Base-by-base conservation (phyloP, 2,113 vertebrate species). In the Channa argus region DNA sequence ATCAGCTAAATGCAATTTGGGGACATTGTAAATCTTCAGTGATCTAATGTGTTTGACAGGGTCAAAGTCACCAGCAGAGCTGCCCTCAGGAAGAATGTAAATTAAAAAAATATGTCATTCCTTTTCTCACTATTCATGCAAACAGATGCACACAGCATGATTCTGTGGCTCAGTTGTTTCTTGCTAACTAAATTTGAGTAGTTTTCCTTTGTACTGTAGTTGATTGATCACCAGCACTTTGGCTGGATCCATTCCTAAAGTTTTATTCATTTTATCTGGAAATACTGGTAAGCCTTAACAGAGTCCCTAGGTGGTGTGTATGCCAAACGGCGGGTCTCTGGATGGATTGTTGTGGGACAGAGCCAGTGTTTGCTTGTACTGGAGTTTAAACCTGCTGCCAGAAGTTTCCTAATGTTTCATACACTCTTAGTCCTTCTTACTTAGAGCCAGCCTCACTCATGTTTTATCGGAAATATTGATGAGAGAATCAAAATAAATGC, bases 391-490 rank as follows among this genome's bases (percentile, higher is more conserved):
- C 68, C 11, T 1, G 3, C 11, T 68, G 85, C 89, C 86, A 88
- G 61, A 83, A 54, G 49, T 87, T 91, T 87, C 68, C 65, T 79
- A 85, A 86, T 86, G 60, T 87, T 83, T 88, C 59, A 79, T 80
- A 45, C 10, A 5, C 43, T 65, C 24, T 8, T 11, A 71, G 58
- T 50, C 62, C 39, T 43, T 64, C 59, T 63, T 43, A 63, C 47
- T 60, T 37, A 3, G 58, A 68, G 47, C 58, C 64, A 70, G 36
- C 63, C 44, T 62, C 79, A 58, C 65, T 82, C 39, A 56, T 74
- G 80, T 79, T 86, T 84, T 78, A 82, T 87, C 6, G 49, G 82
- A 88, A 89, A 88, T 86, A 80, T 82, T 86, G 82, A 90, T 70
- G 80, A 58, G 61, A 74, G 68, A 88, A 74, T 63, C 38, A 56